These are phyloP conservation scores for Empidonax traillii DNA, from an alignment of 2,113 vertebrate genomes.

Conservation along the genomic window DNA sequence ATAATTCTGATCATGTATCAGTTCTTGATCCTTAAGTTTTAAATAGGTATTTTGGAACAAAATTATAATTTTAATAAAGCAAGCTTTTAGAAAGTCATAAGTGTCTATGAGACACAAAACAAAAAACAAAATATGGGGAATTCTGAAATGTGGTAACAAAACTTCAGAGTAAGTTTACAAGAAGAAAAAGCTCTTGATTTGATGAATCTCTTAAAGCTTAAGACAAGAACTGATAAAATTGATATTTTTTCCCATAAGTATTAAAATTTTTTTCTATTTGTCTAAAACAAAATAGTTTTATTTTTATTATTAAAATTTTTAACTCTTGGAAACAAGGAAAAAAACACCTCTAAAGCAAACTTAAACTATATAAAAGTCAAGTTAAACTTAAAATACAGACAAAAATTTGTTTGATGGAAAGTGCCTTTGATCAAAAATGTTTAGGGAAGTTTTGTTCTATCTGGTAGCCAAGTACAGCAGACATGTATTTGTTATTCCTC, in stretches of 20 bases:
- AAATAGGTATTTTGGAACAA: not conserved
- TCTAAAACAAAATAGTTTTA: not conserved
- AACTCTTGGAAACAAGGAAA: not conserved
- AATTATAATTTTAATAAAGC: not conserved
- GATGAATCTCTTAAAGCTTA: not conserved
- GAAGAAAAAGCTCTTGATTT: not conserved
- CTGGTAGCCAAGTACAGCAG: conserved; percentile 29
- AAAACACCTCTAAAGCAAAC: not conserved
- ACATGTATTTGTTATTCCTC: conserved; percentile 10
- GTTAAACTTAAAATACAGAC: conserved; percentile 23
- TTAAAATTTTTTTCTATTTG: not conserved
- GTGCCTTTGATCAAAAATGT: conserved; percentile 57
- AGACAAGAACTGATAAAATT: not conserved
- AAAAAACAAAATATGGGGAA: not conserved
- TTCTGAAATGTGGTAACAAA: not conserved
- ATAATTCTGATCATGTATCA: not conserved
- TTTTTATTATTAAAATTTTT: not conserved
- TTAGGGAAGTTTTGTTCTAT: conserved; percentile 50
- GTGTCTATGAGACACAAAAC: not conserved
- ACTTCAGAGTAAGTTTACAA: not conserved
- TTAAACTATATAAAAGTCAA: not conserved
- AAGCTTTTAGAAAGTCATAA: not conserved
- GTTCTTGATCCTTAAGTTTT: not conserved
- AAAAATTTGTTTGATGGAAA: conserved; percentile 50
- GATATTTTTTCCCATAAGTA: not conserved